These are phyloP conservation scores for Oxycera nigricornis DNA, from an alignment of 2,888 invertebrate genomes.

Conservation along the genomic window DNA sequence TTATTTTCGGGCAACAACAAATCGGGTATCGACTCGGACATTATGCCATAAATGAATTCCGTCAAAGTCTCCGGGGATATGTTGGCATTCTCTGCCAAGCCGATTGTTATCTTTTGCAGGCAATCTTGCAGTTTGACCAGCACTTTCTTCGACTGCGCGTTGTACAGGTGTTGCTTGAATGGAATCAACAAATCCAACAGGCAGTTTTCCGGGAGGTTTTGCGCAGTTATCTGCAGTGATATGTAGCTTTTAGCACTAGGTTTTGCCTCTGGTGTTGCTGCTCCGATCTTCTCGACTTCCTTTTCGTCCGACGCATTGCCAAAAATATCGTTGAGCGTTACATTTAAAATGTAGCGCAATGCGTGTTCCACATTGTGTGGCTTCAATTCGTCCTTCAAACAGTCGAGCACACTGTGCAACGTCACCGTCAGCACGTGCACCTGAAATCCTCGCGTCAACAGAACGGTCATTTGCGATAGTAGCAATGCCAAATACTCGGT, in stretches of 20 bases:
- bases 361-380: constrained; percentile 81
- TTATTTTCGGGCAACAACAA: constrained; percentile 67
- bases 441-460: constrained; percentile 89
- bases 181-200: constrained; percentile 80
- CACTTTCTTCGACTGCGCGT: constrained; percentile 79
- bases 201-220: constrained; percentile 78
- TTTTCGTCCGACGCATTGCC: constrained; percentile 90
- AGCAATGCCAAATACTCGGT: constrained; percentile 79
- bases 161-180: constrained; percentile 78
- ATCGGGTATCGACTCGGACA: constrained; percentile 81
- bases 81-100: constrained; percentile 82
- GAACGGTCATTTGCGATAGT: constrained; percentile 78
- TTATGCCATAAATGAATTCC: constrained; percentile 80
- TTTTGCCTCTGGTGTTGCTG: constrained; percentile 82
- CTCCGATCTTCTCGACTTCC: constrained; percentile 82
- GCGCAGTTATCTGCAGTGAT: constrained; percentile 81
- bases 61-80: constrained; percentile 76
- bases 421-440: constrained; percentile 92
- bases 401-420: constrained; percentile 80
- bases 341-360: constrained; percentile 77
- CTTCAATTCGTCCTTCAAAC: constrained; percentile 73
- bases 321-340: constrained; percentile 88
- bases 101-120: constrained; percentile 78
- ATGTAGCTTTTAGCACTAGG: constrained; percentile 85
- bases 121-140: constrained; percentile 82